A percentile compares a stretch with the other conserved stretches of the same genome.
These are phyloP conservation scores for Rutilus rutilus DNA, from an alignment of 2,113 vertebrate genomes.

Conservation along the genomic window DNA sequence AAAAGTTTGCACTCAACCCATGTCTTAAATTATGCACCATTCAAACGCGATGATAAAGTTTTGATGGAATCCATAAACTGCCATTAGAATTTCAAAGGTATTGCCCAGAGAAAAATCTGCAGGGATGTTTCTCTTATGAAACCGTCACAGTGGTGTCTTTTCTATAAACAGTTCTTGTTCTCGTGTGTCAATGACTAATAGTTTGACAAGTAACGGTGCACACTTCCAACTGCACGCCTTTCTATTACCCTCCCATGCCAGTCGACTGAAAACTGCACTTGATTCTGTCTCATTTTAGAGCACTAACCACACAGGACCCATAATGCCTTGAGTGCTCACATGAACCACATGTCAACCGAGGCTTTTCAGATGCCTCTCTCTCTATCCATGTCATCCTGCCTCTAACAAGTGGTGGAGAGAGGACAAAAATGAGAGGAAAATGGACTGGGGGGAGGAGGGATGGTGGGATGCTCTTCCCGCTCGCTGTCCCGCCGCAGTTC, in stretches of 20 bases:
- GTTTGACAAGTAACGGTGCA: neutral
- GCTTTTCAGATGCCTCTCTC: slow-evolving; percentile 62
- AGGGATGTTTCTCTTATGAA: neutral
- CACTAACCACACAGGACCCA: slow-evolving; percentile 69
- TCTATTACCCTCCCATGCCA: slow-evolving; percentile 19
- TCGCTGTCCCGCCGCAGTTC: neutral
- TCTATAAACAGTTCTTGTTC: neutral
- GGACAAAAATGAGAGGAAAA: slow-evolving; percentile 63
- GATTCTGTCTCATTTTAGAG: slow-evolving; percentile 71
- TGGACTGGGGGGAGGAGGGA: slow-evolving; percentile 41
- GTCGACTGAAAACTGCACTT: slow-evolving; percentile 63
- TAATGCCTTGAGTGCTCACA: slow-evolving; percentile 70
- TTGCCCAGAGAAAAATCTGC: neutral
- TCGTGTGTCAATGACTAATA: neutral
- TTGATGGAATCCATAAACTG: neutral
- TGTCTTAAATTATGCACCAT: neutral
- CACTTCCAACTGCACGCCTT: slow-evolving; percentile 50
- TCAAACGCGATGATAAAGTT: neutral
- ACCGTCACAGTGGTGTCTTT: neutral
- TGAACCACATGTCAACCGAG: slow-evolving; percentile 66
- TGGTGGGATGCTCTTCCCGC: neutral
- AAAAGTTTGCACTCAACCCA: neutral
- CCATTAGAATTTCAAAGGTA: neutral
- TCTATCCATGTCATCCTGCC: slow-evolving; percentile 59
- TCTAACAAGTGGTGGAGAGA: slow-evolving; percentile 21